Base-by-base conservation (phyloP, 2,888 invertebrate genomes). In the Drosophila pseudotakahashii region DNA sequence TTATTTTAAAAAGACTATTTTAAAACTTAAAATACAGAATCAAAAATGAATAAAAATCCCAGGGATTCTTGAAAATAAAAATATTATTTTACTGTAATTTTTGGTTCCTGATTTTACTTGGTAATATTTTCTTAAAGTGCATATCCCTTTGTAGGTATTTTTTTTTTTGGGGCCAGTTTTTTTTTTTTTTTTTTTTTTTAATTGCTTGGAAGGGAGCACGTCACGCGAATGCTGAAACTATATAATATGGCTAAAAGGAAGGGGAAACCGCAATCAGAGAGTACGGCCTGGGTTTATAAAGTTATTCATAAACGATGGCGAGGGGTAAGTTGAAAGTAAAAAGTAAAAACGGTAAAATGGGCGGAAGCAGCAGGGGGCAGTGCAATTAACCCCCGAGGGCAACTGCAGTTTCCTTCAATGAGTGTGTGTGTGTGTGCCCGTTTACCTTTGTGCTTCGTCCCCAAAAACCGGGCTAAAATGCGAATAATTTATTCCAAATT, bases 171-270 rank as follows among this genome's bases (percentile, higher is more conserved):
- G 53, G 39, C 48, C 14, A 7, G 16, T 5, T 44, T 62, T 70
- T 59, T 69, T 47, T 77, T 79, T 78, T 78, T 5, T 44, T 62
- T 70, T 59, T 69, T 47, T 77, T 79, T 78, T 78, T 82, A 81
- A 81, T 86, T 81, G 81, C 74, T 81, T 68, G 57, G 61, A 51
- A 52, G 67, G 62, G 50, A 78, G 66, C 77, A 68, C 74, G 78
- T 78, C 81, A 84, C 77, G 84, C 76, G 75, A 84, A 62, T 68
- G 61, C 55, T 57, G 41, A 52, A 77, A 68, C 53, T 64, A 67
- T 73, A 67, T 68, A 50, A 50, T 62, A 37, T 30, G 63, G 50
- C 64, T 54, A 45, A 74, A 69, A 45, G 52, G 51, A 66, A 52
- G 64, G 48, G 62, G 62, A 62, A 63, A 62, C 62, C 62, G 48